phyloP scores from a whole-genome alignment of 2,113 vertebrate genomes.

The Ictalurus punctatus region DNA sequence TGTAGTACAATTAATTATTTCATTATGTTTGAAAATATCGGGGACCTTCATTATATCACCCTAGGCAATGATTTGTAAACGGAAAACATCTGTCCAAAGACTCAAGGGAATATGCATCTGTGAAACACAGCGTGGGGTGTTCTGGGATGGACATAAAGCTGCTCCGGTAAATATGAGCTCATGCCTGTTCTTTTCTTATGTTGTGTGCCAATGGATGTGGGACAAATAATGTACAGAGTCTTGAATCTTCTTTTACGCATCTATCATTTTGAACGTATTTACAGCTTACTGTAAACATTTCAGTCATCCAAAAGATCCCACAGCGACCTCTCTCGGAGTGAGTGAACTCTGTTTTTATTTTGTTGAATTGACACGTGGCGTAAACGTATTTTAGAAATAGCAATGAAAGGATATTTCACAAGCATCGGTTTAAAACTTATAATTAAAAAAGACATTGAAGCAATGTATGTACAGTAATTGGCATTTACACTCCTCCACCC shows the following conservation, averaged over 20 bases:
- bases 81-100: slow-evolving; percentile 39
- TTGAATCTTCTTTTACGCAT: background rate
- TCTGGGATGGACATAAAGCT: slow-evolving; percentile 20
- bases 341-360: background rate
- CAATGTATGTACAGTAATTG: slow-evolving; percentile 1
- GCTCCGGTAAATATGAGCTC: slow-evolving; percentile 48
- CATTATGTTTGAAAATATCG: background rate
- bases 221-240: slow-evolving; percentile 17
- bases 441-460: background rate
- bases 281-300: slow-evolving; percentile 8
- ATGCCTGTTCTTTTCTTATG: slow-evolving; percentile 31
- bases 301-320: background rate
- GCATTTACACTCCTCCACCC: background rate
- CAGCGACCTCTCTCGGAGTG: background rate
- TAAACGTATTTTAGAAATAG: background rate
- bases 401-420: background rate
- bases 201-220: slow-evolving; percentile 53
- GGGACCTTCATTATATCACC: background rate
- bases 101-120: slow-evolving; percentile 15
- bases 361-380: background rate
- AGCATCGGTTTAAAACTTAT: background rate
- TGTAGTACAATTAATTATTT: background rate
- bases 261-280: background rate
- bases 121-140: slow-evolving; percentile 39
- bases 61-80: slow-evolving; percentile 3